A percentile compares a stretch with the other conserved stretches of the same genome.
Conservation (phyloP, 2,888 invertebrate genomes). For the Pardosa pseudoannulata region DNA sequence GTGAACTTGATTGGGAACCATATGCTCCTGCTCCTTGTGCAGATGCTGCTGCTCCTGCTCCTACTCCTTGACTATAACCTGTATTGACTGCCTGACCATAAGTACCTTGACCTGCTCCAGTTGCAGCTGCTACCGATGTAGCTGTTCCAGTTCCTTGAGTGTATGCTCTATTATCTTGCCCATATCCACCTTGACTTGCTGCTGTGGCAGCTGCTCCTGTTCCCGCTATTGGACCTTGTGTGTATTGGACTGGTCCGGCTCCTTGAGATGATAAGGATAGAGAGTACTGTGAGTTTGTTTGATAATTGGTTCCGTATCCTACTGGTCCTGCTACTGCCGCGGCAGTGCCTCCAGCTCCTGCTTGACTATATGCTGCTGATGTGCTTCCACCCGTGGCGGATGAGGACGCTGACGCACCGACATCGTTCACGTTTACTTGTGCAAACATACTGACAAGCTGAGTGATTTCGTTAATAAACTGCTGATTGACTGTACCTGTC, state of each 20-base stretch:
- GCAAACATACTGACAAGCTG: conserved; percentile 25
- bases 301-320: too few relatives aligned
- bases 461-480: conserved; percentile 23
- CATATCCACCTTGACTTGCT: background rate
- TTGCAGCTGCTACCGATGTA: background rate
- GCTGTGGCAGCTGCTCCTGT: background rate
- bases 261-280: too few relatives aligned
- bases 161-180: background rate
- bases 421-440: conserved; percentile 12
- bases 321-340: background rate
- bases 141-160: background rate
- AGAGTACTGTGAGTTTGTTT: too few relatives aligned
- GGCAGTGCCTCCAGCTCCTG: too few relatives aligned
- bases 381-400: too few relatives aligned
- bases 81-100: background rate
- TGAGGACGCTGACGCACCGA: too few relatives aligned
- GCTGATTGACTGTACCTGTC: conserved; percentile 1
- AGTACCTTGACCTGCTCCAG: background rate
- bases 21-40: too few relatives aligned
- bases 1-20: too few relatives aligned
- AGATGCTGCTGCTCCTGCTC: background rate
- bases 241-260: too few relatives aligned
- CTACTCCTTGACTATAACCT: background rate
- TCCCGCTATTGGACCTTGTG: background rate
- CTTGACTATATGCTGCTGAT: too few relatives aligned